Evolutionary conservation across 2,797 vertebrate genomes (phyloP), one percentile per base, ranked within the genome.

Genomic region (Malurus splendens): DNA sequence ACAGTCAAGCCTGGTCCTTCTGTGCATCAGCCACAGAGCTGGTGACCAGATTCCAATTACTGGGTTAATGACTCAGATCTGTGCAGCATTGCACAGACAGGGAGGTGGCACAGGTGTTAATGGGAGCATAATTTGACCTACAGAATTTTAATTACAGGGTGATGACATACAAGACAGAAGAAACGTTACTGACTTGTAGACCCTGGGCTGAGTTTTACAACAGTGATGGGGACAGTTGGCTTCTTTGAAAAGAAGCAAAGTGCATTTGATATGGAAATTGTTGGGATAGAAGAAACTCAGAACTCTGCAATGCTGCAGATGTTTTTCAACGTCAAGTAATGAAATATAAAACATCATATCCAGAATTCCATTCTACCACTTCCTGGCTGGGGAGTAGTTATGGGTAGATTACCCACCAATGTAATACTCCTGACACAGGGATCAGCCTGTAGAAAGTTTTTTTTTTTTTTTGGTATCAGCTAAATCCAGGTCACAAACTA

Each of bases 111-210:
- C 81, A 82, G 86, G 86, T 85, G 88, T 55, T 86, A 90, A 91
- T 13, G 28, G 70, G 28, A 82, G 27, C 48, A 61, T 20, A 51
- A 61, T 38, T 12, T 67, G 67, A 91, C 75, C 67, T 28, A 51
- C 28, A 77, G 48, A 74, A 90, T 89, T 87, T 92, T 92, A 91
- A 90, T 90, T 85, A 50, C 6, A 57, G 45, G 30, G 27, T 61
- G 57, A 75, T 64, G 71, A 90, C 44, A 41, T 13, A 71, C 0
- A 4, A 85, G 73, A 55, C 68, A 86, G 24, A 57, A 82, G 67
- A 59, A 74, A 18, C 7, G 32, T 30, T 14, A 72, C 0, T 68
- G 73, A 52, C 61, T 86, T 86, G 22, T 23, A 51, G 52, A 41
- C 22, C 32, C 54, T 8, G 23, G 23, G 38, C 15, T 62, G 47